phyloP scores from a whole-genome alignment of 2,113 vertebrate genomes.

The Brienomyrus longianalis region DNA sequence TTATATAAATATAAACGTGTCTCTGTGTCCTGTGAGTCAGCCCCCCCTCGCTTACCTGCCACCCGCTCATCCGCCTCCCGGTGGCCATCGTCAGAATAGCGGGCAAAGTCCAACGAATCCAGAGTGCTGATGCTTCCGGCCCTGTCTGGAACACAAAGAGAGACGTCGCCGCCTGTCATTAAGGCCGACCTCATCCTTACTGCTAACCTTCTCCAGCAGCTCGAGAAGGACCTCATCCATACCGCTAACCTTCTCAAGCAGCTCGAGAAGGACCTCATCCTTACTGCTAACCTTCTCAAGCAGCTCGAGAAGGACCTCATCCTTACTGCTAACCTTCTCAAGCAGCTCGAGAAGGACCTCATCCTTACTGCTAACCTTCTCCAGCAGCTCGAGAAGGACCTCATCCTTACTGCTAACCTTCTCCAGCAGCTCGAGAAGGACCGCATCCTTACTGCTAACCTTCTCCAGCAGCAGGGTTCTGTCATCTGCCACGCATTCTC shows the following conservation, averaged over 20 bases:
- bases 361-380: no score
- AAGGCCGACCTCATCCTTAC: background rate
- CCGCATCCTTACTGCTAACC: no score
- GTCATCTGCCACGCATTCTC: no score
- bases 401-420: background rate
- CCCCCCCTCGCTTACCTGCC: conserved; percentile 69
- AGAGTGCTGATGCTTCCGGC: conserved; percentile 96
- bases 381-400: background rate
- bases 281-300: no score
- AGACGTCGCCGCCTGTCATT: background rate
- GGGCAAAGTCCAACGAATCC: conserved; percentile 96
- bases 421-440: no score
- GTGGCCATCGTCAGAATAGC: conserved; percentile 97
- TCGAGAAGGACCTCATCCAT: no score
- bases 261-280: no score
- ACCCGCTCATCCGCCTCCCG: conserved; percentile 88
- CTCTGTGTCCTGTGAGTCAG: background rate
- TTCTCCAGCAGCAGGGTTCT: background rate
- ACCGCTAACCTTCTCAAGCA: no score
- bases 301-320: no score
- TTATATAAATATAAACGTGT: background rate
- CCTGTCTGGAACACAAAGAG: conserved; percentile 67
- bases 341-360: no score
- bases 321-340: no score
- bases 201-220: no score